Evolutionary conservation across 2,888 invertebrate species (phyloP), one percentile per base, ranked within the genome.

Genomic region (Rhaphigaster nebulosa): DNA sequence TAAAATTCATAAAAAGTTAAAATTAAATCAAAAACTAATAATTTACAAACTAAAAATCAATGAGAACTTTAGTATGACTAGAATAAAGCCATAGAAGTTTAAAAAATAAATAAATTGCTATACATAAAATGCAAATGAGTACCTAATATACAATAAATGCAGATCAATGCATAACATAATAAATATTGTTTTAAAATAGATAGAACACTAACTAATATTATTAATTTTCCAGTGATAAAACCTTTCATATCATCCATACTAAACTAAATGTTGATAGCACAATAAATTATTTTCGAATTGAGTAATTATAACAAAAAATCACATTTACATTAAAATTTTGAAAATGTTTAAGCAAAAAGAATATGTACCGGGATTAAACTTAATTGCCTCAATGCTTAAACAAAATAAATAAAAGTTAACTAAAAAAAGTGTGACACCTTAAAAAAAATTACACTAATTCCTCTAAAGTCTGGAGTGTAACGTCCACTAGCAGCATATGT

Each of bases 291-390:
- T 34, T 38, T 20, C 4, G 13, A 76, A 23, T 38, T 38, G 18
- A 76, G 38, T 76, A 2, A 23, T 76, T 29, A 65, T 65, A 34
- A 12, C 34, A 29, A n/a, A n/a, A 65, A 15, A 12, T 13, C 60
- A 65, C 34, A 76, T 76, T 76, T 76, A 8, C 29, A 29, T 29
- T 56, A 38, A 41, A n/a, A n/a, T n/a, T 80, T 26, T 45, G 10
- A 80, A 38, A 80, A 45, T n/a, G 13, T 26, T 84, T 15, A 84
- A 84, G 45, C 45, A 84, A 84, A 84, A 84, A 84, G n/a, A 84
- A 84, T 84, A 84, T 84, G 84, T 84, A 84, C 84, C n/a, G 50
- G 8, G 60, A 38, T 34, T 38, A 29, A 52, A 5, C 45, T 26
- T 56, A 34, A 10, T 38, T 60, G 41, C 34, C 56, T 54, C 38